These are phyloP conservation scores for Melierax canorus DNA, from an alignment of 2,113 vertebrate genomes.

Conservation along the genomic window DNA sequence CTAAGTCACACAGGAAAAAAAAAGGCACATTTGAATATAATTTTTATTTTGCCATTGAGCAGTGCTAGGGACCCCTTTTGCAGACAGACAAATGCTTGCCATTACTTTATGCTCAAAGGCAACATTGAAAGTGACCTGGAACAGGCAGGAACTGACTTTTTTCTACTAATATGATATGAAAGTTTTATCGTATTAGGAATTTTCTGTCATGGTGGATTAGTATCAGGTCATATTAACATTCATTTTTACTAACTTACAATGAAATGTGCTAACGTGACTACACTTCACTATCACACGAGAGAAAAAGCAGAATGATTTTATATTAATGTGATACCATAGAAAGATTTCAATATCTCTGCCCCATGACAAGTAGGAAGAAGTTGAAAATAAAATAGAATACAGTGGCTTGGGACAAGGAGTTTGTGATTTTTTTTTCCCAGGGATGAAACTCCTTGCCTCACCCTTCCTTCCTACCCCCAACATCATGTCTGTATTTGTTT, in stretches of 20 bases:
- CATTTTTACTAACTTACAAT: constrained; percentile 66
- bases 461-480: neutral
- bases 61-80: constrained; percentile 9
- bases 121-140: constrained; percentile 65
- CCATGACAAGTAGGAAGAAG: neutral
- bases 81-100: constrained; percentile 56
- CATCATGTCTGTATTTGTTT: neutral
- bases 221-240: constrained; percentile 68
- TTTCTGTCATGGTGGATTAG: constrained; percentile 73
- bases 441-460: neutral
- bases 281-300: constrained; percentile 6
- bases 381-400: constrained; percentile 5
- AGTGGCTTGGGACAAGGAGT: neutral
- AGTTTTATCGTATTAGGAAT: constrained; percentile 76
- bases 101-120: constrained; percentile 45
- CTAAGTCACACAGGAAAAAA: neutral
- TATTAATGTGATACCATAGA: constrained; percentile 44
- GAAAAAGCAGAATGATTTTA: constrained; percentile 6
- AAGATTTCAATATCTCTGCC: constrained; percentile 35
- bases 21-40: neutral
- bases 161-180: constrained; percentile 70
- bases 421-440: neutral
- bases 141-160: constrained; percentile 67
- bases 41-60: constrained; percentile 10
- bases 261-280: constrained; percentile 72